Evolutionary conservation across 1,140 invertebrate genomes (phyloP), one percentile per base, ranked within the genome.

Genomic region (Rhizoglyphus robini): DNA sequence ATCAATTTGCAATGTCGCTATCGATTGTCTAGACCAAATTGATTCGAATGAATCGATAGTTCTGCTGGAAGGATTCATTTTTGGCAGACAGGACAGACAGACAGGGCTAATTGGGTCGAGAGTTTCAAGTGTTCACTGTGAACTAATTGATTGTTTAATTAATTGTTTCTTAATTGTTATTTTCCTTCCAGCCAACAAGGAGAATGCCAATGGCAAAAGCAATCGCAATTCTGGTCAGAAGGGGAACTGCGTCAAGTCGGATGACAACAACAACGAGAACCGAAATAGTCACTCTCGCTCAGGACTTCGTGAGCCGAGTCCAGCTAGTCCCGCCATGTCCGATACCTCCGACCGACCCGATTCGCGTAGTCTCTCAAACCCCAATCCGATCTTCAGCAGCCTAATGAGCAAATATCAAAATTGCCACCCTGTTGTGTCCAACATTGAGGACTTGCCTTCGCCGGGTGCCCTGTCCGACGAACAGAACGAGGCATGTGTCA

Each of bases 141-240:
- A 41, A 41, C 36, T 18, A 41, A 41, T 41, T 41, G 36, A 41
- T 41, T 41, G 18, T 41, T 11, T 23, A 60, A 60, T 46, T 60
- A 20, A 2, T 38, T 8, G 36, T 32, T 54, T 32, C 23, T 11
- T 15, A 1, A 60, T 38, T 60, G 15, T 60, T 60, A 27, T 60
- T 34, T 13, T 60, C 29, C 2, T 32, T 32, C 27, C 30, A 32
- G 27, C 15, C 15, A 60, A 29, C 58, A 60, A 34, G 8, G 25
- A 59, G 8, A 59, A 13, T 32, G 27, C 15, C 15, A 60, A 60
- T 46, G 36, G 36, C 2, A 51, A 51, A n/a, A 60, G 27, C 29
- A 29, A 29, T 46, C 58, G 58, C 15, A 34, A 60, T 46, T 60
- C 58, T 60, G 58, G 58, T 60, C 58, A 60, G 13, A 34, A 60